These are phyloP conservation scores for Strongylocentrotus purpuratus DNA, from an alignment of 35 echinoderm and acorn worm species.

Conservation along the genomic window DNA sequence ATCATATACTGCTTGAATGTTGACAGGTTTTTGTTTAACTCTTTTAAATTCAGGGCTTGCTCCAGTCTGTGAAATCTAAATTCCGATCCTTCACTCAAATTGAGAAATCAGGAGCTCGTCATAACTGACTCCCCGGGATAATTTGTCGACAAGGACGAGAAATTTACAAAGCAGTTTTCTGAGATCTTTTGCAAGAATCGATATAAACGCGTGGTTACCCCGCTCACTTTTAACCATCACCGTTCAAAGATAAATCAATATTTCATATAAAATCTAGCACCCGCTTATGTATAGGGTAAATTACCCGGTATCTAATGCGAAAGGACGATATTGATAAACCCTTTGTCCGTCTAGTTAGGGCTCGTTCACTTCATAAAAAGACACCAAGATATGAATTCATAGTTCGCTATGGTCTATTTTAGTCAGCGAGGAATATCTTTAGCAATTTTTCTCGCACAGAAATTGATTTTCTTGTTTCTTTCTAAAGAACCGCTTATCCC, in stretches of 20 bases:
- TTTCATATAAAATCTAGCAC: conserved; percentile 19
- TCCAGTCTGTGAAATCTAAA: neutral
- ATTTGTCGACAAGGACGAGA: neutral
- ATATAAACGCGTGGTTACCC: neutral
- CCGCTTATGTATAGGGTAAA: neutral
- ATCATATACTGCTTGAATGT: too few relatives aligned
- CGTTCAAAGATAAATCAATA: neutral
- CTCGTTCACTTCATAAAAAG: neutral
- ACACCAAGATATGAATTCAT: neutral
- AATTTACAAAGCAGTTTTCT: neutral
- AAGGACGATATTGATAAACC: conserved; percentile 3
- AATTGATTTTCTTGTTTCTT: conserved; percentile 1
- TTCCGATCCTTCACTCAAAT: neutral
- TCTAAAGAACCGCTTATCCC: neutral
- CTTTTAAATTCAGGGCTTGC: neutral
- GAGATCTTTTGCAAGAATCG: neutral
- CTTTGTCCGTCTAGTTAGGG: neutral
- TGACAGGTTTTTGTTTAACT: neutral
- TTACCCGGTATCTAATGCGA: neutral
- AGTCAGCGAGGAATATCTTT: neutral
- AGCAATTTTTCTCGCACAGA: neutral
- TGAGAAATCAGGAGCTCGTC: neutral
- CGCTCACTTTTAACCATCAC: neutral
- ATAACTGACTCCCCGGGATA: neutral
- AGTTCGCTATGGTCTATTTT: neutral